Conservation (phyloP, 2,888 invertebrate genomes). For the Odontocolon sp. region DNA sequence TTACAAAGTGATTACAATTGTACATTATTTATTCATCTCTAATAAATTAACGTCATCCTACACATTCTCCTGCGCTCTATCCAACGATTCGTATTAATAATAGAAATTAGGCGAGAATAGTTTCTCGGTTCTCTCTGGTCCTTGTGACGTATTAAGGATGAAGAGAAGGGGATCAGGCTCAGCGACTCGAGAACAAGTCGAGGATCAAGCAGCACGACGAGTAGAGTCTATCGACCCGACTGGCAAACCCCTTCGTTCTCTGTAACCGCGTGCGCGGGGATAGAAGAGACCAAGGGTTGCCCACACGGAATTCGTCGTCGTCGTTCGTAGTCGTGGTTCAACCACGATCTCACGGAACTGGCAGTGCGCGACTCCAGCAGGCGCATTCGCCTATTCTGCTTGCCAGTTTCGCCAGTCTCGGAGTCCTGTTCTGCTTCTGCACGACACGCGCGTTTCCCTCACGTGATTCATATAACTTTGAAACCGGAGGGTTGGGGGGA, state of each 20-base stretch:
- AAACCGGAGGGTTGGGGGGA: slow-evolving; percentile 4
- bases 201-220: slow-evolving; percentile 54
- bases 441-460: slow-evolving; percentile 45
- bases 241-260: slow-evolving; percentile 45
- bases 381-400: background rate
- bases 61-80: background rate
- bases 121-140: background rate
- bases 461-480: slow-evolving; percentile 55
- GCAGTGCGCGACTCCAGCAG: slow-evolving; percentile 44
- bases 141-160: background rate
- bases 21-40: too few relatives aligned
- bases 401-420: slow-evolving; percentile 15
- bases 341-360: slow-evolving; percentile 25
- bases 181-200: slow-evolving; percentile 24
- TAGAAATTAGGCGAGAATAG: slow-evolving; percentile 33
- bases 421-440: slow-evolving; percentile 23
- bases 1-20: too few relatives aligned
- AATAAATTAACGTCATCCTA: background rate
- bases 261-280: slow-evolving; percentile 39
- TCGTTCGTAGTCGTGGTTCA: slow-evolving; percentile 22
- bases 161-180: slow-evolving; percentile 27
- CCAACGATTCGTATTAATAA: slow-evolving; percentile 9
- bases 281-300: too few relatives aligned
- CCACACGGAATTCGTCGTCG: slow-evolving; percentile 26
- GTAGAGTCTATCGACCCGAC: slow-evolving; percentile 59